Conservation (phyloP, 2,888 invertebrate species). For the Arge pagana region DNA sequence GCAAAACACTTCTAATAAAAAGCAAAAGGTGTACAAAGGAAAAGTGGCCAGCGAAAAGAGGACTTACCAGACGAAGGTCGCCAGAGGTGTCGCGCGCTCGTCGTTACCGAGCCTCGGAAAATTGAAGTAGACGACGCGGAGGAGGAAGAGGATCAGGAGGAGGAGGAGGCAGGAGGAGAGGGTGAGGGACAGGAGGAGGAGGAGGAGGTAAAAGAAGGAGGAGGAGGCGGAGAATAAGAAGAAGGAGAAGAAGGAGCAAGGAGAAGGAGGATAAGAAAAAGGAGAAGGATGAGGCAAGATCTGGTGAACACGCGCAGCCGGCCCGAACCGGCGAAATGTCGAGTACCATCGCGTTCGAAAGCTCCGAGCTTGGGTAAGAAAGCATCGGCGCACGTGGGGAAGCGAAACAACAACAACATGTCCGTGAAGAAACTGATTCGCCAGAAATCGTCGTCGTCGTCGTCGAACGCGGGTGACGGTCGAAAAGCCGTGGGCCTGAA, state of each 20-base stretch:
- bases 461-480: constrained; percentile 31
- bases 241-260: no score
- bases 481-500: constrained; percentile 34
- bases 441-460: constrained; percentile 31
- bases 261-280: no score
- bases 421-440: constrained; percentile 32
- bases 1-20: constrained; percentile 46
- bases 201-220: neutral
- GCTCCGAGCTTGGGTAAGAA: constrained; percentile 28
- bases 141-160: neutral
- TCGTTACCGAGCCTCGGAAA: no score
- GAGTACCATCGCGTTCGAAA: constrained; percentile 8
- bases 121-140: neutral
- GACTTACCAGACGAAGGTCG: no score
- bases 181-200: neutral
- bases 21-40: constrained; percentile 42
- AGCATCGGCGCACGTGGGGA: constrained; percentile 31
- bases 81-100: no score
- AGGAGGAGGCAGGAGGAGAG: constrained; percentile 6
- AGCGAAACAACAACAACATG: constrained; percentile 39
- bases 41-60: neutral
- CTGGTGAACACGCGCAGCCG: no score
- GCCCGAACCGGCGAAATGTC: constrained; percentile 4
- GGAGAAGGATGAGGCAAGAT: no score
- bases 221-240: no score